Evolutionary conservation across 1,140 invertebrate genomes (phyloP), one percentile per base, ranked within the genome.

Genomic region (Drosophila truncata): DNA sequence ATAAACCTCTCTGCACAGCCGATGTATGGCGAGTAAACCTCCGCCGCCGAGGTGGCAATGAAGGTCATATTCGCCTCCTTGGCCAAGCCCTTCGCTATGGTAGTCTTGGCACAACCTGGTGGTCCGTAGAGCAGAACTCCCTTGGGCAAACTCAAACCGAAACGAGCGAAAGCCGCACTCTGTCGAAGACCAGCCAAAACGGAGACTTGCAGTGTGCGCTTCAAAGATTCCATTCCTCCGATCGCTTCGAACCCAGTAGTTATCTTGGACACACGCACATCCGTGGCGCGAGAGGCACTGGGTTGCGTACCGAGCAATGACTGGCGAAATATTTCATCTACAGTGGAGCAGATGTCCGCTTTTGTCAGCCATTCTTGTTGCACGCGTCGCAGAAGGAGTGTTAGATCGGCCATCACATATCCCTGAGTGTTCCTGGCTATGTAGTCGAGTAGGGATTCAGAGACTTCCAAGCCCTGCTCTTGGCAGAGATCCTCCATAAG

Each of bases 51-150:
- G 1, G 95, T 93, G 9, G 95, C 92, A 20, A 96, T 93, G 42
- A 96, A 95, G n/a, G 94, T 95, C 62, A 94, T 94, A 62, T 94
- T 93, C 27, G 94, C 94, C 55, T 95, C 94, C 60, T 93, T 94
- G 18, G 96, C 96, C 29, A 96, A 63, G 5, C 96, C 95, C 80
- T 95, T 94, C 14, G 95, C 95, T 20, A 97, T 93, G 66, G 95
- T 95, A 9, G 96, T 97, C 93, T 97, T 97, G 6, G 95, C 96
- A 92, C 96, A 96, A 3, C 96, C 96, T 2, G 96, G 96, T 20
- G 96, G 96, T 3, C 96, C 96, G 93, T 96, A 96, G 33, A 97
- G 94, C 18, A 97, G 91, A 33, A 96, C 92, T 25, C 96, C 91
- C 16, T 88, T 79, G 2, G 96, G 94, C 57, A 95, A 92, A 20